Evolutionary conservation across 2,797 vertebrate species (phyloP).

Genomic region (Takifugu rubripes): DNA sequence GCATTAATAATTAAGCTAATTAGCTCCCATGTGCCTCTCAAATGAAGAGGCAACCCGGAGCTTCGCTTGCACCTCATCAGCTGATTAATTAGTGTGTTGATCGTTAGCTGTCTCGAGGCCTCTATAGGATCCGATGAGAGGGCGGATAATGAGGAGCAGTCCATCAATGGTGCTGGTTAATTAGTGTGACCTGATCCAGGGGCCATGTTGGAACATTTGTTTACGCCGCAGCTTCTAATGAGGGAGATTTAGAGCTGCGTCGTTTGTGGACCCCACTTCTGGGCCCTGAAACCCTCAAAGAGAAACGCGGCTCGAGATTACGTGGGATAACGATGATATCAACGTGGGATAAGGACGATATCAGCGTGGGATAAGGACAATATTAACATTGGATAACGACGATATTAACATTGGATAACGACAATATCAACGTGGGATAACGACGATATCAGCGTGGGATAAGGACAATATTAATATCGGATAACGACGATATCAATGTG

Average conservation of each 20-base stretch:
- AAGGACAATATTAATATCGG: too few relatives aligned
- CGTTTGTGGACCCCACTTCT: constrained; percentile 43
- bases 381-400: too few relatives aligned
- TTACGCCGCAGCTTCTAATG: constrained; percentile 94
- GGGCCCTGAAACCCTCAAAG: constrained; percentile 34
- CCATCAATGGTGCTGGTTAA: constrained; percentile 98
- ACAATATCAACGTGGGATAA: too few relatives aligned
- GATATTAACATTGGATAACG: too few relatives aligned
- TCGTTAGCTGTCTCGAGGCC: constrained; percentile 97
- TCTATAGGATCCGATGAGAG: constrained; percentile 88
- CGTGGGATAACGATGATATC: constrained; percentile 5
- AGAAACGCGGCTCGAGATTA: background rate
- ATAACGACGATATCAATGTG: too few relatives aligned
- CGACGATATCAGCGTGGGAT: too few relatives aligned
- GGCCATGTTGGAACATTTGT: constrained; percentile 90
- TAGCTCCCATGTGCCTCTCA: constrained; percentile 95
- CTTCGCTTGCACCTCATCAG: constrained; percentile 85
- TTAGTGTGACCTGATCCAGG: constrained; percentile 98
- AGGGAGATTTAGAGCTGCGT: constrained; percentile 85
- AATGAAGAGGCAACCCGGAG: constrained; percentile 90
- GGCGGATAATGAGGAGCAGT: constrained; percentile 87
- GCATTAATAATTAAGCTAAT: constrained; percentile 99
- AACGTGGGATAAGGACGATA: too few relatives aligned
- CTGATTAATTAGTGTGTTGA: constrained; percentile 98
- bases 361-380: too few relatives aligned